phyloP scores from a whole-genome alignment of 2,113 vertebrate species.

The Mesembrinibis cayennensis region DNA sequence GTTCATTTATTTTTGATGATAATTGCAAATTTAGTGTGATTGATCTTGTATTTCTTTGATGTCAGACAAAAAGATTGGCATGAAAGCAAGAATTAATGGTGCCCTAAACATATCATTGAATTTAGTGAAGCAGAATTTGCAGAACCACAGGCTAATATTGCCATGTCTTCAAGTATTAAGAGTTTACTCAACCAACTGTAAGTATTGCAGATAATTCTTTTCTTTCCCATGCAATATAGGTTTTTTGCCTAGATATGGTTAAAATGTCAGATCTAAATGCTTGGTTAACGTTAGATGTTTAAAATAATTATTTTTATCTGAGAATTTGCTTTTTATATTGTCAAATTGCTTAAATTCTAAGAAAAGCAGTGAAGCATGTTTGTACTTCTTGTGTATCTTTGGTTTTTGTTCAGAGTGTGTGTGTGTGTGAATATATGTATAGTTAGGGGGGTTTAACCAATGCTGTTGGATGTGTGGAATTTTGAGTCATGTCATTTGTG shows the following conservation, averaged over 20 bases:
- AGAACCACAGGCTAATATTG: conserved; percentile 87
- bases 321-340: not conserved
- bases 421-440: not conserved
- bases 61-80: conserved; percentile 94
- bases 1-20: not conserved
- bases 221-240: not conserved
- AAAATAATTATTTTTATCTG: not conserved
- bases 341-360: not conserved
- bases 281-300: not conserved
- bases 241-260: not conserved
- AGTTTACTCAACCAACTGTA: conserved; percentile 91
- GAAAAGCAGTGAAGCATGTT: not conserved
- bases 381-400: not conserved
- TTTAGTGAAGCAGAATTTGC: conserved; percentile 91
- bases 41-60: conserved; percentile 2
- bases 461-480: not conserved
- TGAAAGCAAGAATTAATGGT: conserved; percentile 92
- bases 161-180: conserved; percentile 95
- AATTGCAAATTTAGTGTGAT: not conserved
- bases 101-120: conserved; percentile 86
- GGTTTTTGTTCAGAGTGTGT: not conserved
- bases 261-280: not conserved
- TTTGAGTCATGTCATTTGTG: not conserved
- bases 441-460: not conserved
- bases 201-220: conserved; percentile 68